Base-by-base conservation (phyloP, 2,113 vertebrate genomes). In the Lophotis ruficrista region DNA sequence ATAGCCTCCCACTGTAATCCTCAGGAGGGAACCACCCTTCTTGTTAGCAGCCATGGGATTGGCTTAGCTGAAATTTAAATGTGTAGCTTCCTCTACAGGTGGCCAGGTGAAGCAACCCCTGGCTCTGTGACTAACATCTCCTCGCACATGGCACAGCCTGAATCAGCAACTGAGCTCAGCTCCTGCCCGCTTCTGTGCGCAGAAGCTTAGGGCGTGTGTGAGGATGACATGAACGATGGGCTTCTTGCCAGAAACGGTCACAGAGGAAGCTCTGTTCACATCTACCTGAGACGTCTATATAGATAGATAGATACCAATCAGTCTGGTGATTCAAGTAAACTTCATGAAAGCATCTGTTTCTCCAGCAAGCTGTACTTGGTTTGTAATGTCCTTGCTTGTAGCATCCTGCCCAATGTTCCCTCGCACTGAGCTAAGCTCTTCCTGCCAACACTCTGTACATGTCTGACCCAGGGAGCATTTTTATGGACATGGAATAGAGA, bases 381-480 rank as follows among this genome's bases (percentile, higher is more conserved):
- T 83, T 31, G 13, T 50, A 13, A 9, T 8, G 14, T 8, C 47
- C 45, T 35, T 78, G 50, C 65, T 65, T 53, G 58, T 18, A 65
- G 25, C 47, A 37, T 68, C 61, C 48, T n/a, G 50, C 3, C 28
- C 23, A 65, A 11, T 0, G 1, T 57, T 60, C 12, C 13, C 21
- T 79, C 1, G 0, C 12, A 4, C 25, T 0, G 0, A 37, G 22
- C 56, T 27, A 14, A 54, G 28, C 14, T 81, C 54, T 14, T 77
- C 14, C 23, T 51, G 53, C 12, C 4, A 0, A 3, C 3, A 60
- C 60, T 0, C 0, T 20, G 20, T 9, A 14, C 4, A 0, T 43
- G 38, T 23, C 43, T 60, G 22, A 51, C 11, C 20, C 33, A 31
- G 43, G 31, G 18, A n/a, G 17, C 0, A 0, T 4, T 68, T 62